These are phyloP conservation scores for Contarinia nasturtii DNA, from an alignment of 1,140 invertebrate species.

Conservation along the genomic window DNA sequence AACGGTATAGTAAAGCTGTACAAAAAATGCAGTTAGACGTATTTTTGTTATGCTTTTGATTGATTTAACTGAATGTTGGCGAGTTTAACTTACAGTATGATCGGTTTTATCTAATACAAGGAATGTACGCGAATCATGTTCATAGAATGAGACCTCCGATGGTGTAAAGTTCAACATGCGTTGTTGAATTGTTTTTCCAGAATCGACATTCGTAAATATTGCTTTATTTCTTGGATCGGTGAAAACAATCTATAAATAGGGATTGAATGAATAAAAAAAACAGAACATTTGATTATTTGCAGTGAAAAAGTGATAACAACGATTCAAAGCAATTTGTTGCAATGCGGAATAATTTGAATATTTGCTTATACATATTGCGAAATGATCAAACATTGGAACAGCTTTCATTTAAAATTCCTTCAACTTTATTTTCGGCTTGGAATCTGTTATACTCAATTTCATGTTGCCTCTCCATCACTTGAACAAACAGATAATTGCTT, in stretches of 20 bases:
- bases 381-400: no score
- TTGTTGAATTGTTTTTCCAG: conserved; percentile 41
- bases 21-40: conserved; percentile 2
- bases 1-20: conserved; percentile 53
- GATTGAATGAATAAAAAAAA: conserved; percentile 2
- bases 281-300: no score
- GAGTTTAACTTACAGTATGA: conserved; percentile 42
- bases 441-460: no score
- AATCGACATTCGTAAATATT: conserved; percentile 56
- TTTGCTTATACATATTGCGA: no score
- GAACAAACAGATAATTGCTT: no score
- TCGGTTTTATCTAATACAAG: conserved; percentile 55
- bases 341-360: no score
- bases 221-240: conserved; percentile 57
- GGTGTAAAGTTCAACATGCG: conserved; percentile 49
- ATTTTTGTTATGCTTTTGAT: not conserved
- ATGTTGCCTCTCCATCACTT: no score
- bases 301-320: no score
- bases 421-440: no score
- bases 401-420: no score
- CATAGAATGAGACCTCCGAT: conserved; percentile 53
- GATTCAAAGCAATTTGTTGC: no score
- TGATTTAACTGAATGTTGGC: conserved; percentile 6
- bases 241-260: conserved; percentile 56
- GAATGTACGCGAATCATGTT: conserved; percentile 36